Evolutionary conservation across 1,140 invertebrate genomes (phyloP).

Genomic region (Heliothis virescens): DNA sequence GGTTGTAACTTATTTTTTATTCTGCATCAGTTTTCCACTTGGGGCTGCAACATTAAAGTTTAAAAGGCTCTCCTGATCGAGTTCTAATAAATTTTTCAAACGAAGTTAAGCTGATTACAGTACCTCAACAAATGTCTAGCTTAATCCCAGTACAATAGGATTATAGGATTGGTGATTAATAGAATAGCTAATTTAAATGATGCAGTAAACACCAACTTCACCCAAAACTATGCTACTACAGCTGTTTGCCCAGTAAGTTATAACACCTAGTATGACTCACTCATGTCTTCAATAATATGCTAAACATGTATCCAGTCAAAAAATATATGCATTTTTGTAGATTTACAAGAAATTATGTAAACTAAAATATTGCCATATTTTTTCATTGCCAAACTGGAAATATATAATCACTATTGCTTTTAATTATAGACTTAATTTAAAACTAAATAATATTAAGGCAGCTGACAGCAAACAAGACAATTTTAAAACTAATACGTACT

Average conservation of each 20-base stretch:
- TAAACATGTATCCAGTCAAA: background rate
- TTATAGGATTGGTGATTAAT: background rate
- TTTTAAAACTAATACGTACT: too few species aligned
- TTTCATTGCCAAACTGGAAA: too few species aligned
- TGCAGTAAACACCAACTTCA: slow-evolving; percentile 8
- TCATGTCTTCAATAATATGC: background rate
- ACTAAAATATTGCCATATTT: too few species aligned
- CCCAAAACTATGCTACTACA: background rate
- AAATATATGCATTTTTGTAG: background rate
- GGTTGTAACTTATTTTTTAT: too few species aligned
- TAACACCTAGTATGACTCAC: background rate
- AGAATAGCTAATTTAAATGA: background rate
- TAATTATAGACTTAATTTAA: too few species aligned
- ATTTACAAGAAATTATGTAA: too few species aligned
- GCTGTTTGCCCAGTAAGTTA: too few species aligned
- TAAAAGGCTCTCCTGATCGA: background rate
- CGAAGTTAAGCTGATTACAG: background rate
- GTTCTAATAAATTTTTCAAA: background rate
- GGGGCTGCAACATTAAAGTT: background rate
- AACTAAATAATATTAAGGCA: too few species aligned
- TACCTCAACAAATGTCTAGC: background rate
- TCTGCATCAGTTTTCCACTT: background rate
- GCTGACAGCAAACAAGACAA: too few species aligned
- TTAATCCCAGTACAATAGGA: background rate
- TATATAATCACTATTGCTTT: too few species aligned